These are phyloP conservation scores for Eupleurogrammus muticus DNA, from an alignment of 2,797 vertebrate genomes.

Conservation along the genomic window DNA sequence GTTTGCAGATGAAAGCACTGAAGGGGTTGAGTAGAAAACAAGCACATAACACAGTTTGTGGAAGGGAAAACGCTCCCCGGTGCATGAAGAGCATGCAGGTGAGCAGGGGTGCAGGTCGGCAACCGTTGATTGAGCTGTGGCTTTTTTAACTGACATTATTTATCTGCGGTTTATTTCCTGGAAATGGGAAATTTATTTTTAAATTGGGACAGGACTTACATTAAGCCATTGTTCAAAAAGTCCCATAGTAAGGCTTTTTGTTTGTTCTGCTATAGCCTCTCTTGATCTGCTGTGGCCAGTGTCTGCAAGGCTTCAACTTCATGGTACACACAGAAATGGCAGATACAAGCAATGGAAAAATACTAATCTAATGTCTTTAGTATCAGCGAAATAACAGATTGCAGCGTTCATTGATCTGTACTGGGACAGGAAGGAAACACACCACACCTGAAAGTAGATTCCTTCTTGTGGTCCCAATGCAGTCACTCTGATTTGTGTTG, in stretches of 20 bases:
- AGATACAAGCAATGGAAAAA: no score
- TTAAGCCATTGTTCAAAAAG: neutral
- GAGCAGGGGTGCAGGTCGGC: neutral
- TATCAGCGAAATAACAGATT: no score
- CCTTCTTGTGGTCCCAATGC: neutral
- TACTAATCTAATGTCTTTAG: no score
- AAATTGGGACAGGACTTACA: neutral
- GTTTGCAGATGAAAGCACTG: constrained; percentile 5
- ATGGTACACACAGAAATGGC: no score
- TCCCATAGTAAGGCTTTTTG: no score
- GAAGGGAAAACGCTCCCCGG: neutral
- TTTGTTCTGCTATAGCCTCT: no score
- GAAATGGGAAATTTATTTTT: no score
- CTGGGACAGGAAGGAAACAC: neutral
- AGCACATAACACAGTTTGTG: constrained; percentile 14
- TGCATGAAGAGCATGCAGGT: constrained; percentile 18
- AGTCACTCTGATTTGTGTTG: neutral
- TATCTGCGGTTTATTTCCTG: neutral
- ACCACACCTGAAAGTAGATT: neutral
- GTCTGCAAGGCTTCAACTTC: no score
- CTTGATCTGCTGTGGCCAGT: no score
- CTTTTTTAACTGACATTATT: constrained; percentile 2
- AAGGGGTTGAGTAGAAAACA: constrained; percentile 16
- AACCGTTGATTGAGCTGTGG: neutral
- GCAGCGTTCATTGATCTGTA: no score